These are phyloP conservation scores for Holotrichia oblita DNA, from an alignment of 1,140 invertebrate genomes.

Conservation along the genomic window DNA sequence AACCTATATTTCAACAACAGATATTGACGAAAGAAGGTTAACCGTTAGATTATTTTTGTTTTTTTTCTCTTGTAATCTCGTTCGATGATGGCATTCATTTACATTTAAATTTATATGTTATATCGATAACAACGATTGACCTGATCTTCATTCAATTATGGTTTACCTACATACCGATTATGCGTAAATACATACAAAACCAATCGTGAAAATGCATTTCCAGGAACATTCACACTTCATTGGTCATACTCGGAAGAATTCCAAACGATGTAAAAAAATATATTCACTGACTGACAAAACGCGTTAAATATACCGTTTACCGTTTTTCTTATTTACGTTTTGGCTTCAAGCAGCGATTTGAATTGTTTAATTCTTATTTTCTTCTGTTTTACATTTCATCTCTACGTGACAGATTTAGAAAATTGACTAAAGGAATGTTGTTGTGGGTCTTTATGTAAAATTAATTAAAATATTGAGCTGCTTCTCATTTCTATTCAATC, in stretches of 20 bases:
- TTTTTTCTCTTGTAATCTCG: background rate
- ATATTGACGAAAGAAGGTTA: background rate
- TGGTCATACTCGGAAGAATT: background rate
- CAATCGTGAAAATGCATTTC: background rate
- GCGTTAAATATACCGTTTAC: background rate
- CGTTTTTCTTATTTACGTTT: background rate
- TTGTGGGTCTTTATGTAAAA: too few relatives aligned
- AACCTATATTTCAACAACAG: background rate
- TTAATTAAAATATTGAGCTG: too few relatives aligned
- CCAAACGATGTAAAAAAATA: background rate
- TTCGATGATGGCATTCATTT: background rate
- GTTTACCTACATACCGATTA: background rate
- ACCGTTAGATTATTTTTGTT: slow-evolving; percentile 8
- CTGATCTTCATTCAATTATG: background rate
- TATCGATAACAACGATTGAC: background rate
- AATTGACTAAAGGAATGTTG: too few relatives aligned
- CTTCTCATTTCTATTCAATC: too few relatives aligned
- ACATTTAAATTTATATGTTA: background rate
- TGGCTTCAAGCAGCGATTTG: background rate
- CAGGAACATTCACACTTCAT: background rate
- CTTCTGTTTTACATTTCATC: background rate
- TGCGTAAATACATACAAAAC: slow-evolving; percentile 3
- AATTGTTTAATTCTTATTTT: background rate
- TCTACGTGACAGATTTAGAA: background rate
- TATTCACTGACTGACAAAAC: background rate